Evolutionary conservation across 2,113 vertebrate species (phyloP), one percentile per base, ranked within the genome.

Genomic region (Ceyx margarethae): DNA sequence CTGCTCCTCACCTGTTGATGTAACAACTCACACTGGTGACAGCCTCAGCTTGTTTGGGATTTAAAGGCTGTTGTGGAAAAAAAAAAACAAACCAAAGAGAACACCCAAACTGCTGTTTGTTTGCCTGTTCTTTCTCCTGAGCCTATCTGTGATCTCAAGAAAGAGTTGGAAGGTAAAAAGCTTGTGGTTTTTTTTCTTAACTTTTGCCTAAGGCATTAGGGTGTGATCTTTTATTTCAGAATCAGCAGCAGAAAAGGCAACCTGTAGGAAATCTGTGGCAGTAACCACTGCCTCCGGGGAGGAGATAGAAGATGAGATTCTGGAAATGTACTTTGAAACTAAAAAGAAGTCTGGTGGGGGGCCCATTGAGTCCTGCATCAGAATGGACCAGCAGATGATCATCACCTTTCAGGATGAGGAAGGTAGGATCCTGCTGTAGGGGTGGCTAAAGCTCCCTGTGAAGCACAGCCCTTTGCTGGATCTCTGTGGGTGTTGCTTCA

Each of bases 251-350:
- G 51, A 91, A 81, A 73, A 72, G 61, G 6, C 17, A 66, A 6
- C 18, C 6, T 65, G 82, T 72, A 42, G 9, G 51, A 93, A 40
- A 58, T 89, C 89, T 68, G 25, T 95, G 76, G 62, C 82, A 53
- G 84, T 96, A 57, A 90, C 86, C 40, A 66, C 94, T 57, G 85
- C 79, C 61, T 35, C 35, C 46, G 94, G 76, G 31, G 67, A 94
- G 26, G 31, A 96, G 79, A 91, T 96, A 81, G 90, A 92, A 37
- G 78, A 87, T 31, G 86, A 95, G 2, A 42, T 96, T 57, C 16
- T 96, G 45, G 86, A 94, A 89, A 87, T 96, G 94, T 96, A 96
- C 61, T 97, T 97, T 75, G 96, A 96, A 94, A 96, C 91, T 86
- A 96, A 95, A 68, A 95, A 48, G 69, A 92, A 45, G 25, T 96